Evolutionary conservation across 2,113 vertebrate species (phyloP), one percentile per base, ranked within the genome.

Genomic region (Noturus placidus): DNA sequence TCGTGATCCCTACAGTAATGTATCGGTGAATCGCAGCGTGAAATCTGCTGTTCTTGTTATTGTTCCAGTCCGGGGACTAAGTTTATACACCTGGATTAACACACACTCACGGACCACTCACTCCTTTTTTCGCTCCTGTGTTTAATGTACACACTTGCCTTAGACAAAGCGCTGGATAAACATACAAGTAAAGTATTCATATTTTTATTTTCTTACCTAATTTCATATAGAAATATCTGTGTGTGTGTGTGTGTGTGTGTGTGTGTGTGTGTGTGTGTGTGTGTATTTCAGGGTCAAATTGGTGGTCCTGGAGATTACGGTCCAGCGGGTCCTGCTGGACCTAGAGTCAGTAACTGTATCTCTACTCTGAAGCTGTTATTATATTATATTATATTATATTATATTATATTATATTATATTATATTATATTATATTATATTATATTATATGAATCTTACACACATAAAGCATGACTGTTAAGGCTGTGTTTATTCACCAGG

Each of bases 261-360:
- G 67, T 35, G 69, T 72, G 69, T 72, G 33, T 72, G 67, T 38
- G 30, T 69, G 65, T 72, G 72, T 76, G 72, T 76, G 35, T 25
- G 42, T 76, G 19, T 85, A 0, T 90, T 76, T 6, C 88, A 98
- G 97, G 97, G 97, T 91, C 83, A 94, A 27, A 90, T 81, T 57
- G 97, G 97, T 90, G 93, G 79, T 77, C 91, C 94, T 76, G 97
- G 97, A 35, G 95, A 96, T 20, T 92, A 91, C 84, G 97, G 97
- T 11, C 92, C 87, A 0, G 96, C 95, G 82, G 97, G 97, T n/a
- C 91, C 92, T 88, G 83, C 94, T 89, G 97, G 96, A 90, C 92
- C 92, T 82, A 97, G 97, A 95, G 97, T 98, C 96, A 95, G 92
- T 15, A 78, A 35, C 13, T 72, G 10, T 46, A 38, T 19, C 33